A percentile compares a stretch with the other conserved stretches of the same genome.
These are phyloP conservation scores for Cygnus olor DNA, from an alignment of 2,797 vertebrate genomes.

Conservation along the genomic window DNA sequence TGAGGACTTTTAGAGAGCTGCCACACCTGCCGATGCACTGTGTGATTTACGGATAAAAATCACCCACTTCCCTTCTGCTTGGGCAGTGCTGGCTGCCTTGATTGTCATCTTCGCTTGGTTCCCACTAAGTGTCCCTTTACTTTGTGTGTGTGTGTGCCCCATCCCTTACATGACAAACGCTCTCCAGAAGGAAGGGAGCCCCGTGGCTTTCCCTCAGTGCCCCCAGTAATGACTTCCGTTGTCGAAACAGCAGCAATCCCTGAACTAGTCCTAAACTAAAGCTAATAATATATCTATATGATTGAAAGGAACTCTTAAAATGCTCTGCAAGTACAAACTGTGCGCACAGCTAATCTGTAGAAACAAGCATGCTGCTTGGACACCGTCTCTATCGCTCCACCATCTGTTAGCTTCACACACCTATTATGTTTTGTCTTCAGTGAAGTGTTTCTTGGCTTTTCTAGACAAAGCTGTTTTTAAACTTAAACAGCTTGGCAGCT, in stretches of 20 bases:
- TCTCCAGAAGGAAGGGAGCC: neutral
- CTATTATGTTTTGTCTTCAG: neutral
- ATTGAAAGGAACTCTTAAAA: neutral
- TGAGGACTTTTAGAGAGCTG: neutral
- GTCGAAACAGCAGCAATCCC: neutral
- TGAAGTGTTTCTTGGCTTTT: neutral
- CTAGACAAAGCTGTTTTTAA: conserved; percentile 10
- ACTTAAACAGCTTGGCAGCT: neutral
- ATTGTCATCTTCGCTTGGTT: neutral
- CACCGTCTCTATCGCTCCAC: neutral
- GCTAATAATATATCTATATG: neutral
- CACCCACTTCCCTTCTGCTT: neutral
- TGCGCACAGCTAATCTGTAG: neutral
- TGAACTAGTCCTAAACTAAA: neutral
- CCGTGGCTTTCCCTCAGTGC: neutral
- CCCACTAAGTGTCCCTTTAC: neutral
- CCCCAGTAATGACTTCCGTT: neutral
- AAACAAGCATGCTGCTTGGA: conserved; percentile 3
- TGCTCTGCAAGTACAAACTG: neutral
- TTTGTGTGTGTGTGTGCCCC: neutral
- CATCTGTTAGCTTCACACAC: conserved; percentile 11
- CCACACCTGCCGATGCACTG: fast-evolving
- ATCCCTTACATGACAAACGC: neutral
- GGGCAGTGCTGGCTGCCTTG: fast-evolving
- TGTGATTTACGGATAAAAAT: neutral